Conservation (phyloP, 2,888 invertebrate genomes). For the Macrophya annulata region DNA sequence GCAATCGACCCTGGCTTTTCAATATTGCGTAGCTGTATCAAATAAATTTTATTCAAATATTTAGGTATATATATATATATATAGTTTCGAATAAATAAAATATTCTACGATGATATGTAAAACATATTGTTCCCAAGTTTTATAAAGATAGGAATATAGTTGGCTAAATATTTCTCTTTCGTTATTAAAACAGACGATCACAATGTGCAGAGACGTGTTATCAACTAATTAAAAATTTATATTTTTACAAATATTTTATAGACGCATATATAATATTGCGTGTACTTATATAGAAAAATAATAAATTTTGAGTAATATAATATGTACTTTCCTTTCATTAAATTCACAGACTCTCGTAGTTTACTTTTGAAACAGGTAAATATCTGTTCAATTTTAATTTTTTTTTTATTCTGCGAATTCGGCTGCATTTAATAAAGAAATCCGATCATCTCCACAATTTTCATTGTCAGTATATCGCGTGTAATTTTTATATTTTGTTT, state of each 20-base stretch:
- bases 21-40: not conserved
- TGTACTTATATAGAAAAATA: not conserved
- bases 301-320: not conserved
- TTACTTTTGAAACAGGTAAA: not conserved
- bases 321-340: not conserved
- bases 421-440: not conserved
- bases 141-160: not conserved
- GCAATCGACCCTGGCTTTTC: not conserved
- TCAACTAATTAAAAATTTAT: conserved; percentile 10
- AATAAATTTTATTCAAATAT: not conserved
- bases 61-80: too few species aligned
- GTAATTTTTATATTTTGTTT: too few species aligned
- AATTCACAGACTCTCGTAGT: not conserved
- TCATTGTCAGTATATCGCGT: not conserved
- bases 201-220: not conserved
- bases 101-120: not conserved
- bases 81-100: not conserved
- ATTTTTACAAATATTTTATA: not conserved
- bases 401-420: too few species aligned
- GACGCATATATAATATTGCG: not conserved
- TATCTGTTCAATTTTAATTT: too few species aligned
- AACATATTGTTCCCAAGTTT: not conserved
- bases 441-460: not conserved
- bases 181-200: not conserved
- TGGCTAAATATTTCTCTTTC: not conserved